phyloP scores from a whole-genome alignment of 2,888 invertebrate species.

The Tenthredo amoena region DNA sequence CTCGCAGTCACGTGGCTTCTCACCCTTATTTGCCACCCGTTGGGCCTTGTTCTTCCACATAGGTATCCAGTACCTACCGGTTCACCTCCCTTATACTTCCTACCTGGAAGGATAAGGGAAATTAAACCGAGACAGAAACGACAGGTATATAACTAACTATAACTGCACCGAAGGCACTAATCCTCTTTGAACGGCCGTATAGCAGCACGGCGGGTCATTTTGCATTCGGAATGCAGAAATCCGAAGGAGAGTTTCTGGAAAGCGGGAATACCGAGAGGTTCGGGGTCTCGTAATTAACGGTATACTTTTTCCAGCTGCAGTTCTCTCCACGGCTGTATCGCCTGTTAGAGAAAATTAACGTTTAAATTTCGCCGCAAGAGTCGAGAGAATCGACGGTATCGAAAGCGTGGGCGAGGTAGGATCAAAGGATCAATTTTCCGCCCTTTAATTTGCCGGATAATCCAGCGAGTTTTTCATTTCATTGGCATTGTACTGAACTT shows the following conservation, averaged over 20 bases:
- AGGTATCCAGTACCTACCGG: background rate
- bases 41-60: background rate
- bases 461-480: background rate
- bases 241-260: no score
- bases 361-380: background rate
- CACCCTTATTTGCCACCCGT: conserved; percentile 37
- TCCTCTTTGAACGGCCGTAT: background rate
- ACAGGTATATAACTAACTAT: conserved; percentile 2
- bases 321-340: background rate
- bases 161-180: conserved; percentile 7
- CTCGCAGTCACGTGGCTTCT: conserved; percentile 1
- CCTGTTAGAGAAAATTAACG: background rate
- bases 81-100: background rate
- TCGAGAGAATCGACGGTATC: background rate
- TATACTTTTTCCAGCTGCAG: background rate
- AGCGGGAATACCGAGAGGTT: background rate
- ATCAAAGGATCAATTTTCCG: conserved; percentile 33
- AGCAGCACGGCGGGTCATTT: background rate
- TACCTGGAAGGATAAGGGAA: conserved; percentile 25
- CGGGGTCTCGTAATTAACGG: conserved; percentile 14
- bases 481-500: background rate
- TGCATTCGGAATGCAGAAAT: background rate
- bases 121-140: conserved; percentile 27
- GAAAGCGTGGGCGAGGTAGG: background rate
- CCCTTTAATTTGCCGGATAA: conserved; percentile 23